These are phyloP conservation scores for Lerista edwardsae DNA, from an alignment of 2,797 vertebrate species.

Conservation along the genomic window DNA sequence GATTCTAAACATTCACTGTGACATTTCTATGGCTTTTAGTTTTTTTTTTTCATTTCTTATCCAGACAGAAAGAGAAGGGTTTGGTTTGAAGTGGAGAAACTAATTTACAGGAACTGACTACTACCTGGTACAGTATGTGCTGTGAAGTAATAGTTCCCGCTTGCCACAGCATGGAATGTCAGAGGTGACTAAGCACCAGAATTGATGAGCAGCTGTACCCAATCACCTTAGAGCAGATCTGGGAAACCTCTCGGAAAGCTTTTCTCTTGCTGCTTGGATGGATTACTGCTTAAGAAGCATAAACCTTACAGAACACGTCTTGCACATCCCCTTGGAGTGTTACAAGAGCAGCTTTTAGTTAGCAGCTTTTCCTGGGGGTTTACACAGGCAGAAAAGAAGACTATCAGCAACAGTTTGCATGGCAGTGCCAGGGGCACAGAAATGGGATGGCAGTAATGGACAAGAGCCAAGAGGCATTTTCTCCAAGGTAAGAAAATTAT, in stretches of 20 bases:
- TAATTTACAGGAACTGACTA: conserved; percentile 63
- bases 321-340: background rate
- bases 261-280: conserved; percentile 36
- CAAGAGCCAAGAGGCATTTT: conserved; percentile 47
- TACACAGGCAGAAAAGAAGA: accelerated
- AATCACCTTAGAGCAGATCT: conserved; percentile 45
- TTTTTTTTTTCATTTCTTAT: conserved; percentile 35
- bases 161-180: conserved; percentile 63
- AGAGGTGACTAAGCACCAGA: conserved; percentile 68
- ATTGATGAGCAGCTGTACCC: conserved; percentile 62
- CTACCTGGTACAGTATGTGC: conserved; percentile 68
- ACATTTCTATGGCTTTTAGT: conserved; percentile 43
- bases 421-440: conserved; percentile 5
- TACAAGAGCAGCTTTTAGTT: background rate
- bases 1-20: background rate
- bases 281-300: conserved; percentile 24
- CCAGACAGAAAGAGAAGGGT: conserved; percentile 53
- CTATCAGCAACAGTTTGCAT: background rate
- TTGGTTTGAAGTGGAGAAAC: conserved; percentile 55
- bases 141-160: conserved; percentile 67
- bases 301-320: conserved; percentile 40
- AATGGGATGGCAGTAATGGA: background rate
- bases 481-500: conserved; percentile 49
- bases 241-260: conserved; percentile 64
- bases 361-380: background rate